Base-by-base conservation (phyloP, 2,113 vertebrate genomes). In the Hemicordylus capensis region DNA sequence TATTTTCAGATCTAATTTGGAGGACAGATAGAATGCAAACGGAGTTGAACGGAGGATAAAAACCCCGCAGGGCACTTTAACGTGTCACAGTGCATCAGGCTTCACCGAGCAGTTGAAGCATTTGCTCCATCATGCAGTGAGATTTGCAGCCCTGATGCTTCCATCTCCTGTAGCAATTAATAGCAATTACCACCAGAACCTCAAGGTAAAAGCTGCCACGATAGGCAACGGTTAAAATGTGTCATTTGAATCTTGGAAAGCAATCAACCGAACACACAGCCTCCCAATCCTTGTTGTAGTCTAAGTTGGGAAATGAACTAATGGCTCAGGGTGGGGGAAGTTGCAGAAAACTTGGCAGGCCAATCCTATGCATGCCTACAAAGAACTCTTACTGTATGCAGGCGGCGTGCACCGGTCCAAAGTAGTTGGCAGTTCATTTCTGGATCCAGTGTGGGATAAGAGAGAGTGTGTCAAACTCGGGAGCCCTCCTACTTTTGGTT, bases 1-100 rank as follows among this genome's bases (percentile, higher is more conserved):
- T 69, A 56, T 83, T 83, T 78, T 83, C 51, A n/a, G 61, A 80
- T 75, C 80, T 89, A 69, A 89, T 83, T 66, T 58, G 48, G 44
- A 64, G 66, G 70, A 85, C 4, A 15, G 75, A 77, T 85, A 19
- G 20, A 63, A 73, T 74, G 75, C 12, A 42, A 64, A 44, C 39
- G 31, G 75, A 87, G 75, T 79, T 88, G 59, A 69, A 58, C 12
- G 14, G 58, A 77, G 77, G 66, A 46, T 39, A 64, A 85, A 87
- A 80, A 26, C 59, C 74, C 88, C 34, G 1, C 2, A 44, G 66
- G 72, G 82, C 61, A 28, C 37, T 37, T 76, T 80, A 58, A 28
- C 2, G 10, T 81, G 77, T 83, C 81, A 76, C 37, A 46, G 56
- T 24, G 34, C 42, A 72, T 84, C 77, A 84, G 26, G 48, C 75